A percentile compares a stretch with the other conserved stretches of the same genome.
phyloP scores from a whole-genome alignment of 2,113 vertebrate species.

The Cyanoliseus patagonus region DNA sequence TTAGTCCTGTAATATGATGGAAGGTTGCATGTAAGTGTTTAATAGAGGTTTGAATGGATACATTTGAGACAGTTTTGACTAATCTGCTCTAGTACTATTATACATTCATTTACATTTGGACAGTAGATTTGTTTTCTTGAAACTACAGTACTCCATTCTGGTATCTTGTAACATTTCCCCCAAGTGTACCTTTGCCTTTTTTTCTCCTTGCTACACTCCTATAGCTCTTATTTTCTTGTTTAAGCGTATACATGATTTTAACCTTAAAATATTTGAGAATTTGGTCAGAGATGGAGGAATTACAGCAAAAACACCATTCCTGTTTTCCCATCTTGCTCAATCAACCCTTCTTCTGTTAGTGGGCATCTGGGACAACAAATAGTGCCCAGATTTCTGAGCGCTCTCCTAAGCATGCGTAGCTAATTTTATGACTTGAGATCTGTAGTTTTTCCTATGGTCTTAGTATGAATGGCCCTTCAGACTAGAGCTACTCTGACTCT shows the following conservation, averaged over 20 bases:
- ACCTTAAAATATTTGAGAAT: neutral
- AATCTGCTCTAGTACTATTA: neutral
- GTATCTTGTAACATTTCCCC: neutral
- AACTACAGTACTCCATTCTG: neutral
- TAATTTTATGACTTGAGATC: neutral
- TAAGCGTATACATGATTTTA: neutral
- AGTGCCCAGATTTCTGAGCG: neutral
- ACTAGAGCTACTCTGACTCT: neutral
- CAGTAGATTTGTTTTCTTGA: neutral
- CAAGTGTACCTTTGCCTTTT: neutral
- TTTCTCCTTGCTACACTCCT: neutral
- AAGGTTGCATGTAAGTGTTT: neutral
- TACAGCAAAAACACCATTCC: fast-evolving
- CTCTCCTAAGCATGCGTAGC: neutral
- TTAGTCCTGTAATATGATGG: neutral
- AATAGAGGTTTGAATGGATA: neutral
- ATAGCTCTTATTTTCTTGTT: neutral
- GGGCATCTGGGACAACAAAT: neutral
- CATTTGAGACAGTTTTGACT: neutral
- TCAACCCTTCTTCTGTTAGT: neutral
- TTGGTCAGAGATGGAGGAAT: neutral
- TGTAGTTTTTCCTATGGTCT: neutral
- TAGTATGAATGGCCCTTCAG: neutral
- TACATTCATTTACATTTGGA: neutral
- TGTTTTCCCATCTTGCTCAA: neutral